Conservation (phyloP, 2,113 vertebrate species). For the Cyphomyrus plagiostoma region DNA sequence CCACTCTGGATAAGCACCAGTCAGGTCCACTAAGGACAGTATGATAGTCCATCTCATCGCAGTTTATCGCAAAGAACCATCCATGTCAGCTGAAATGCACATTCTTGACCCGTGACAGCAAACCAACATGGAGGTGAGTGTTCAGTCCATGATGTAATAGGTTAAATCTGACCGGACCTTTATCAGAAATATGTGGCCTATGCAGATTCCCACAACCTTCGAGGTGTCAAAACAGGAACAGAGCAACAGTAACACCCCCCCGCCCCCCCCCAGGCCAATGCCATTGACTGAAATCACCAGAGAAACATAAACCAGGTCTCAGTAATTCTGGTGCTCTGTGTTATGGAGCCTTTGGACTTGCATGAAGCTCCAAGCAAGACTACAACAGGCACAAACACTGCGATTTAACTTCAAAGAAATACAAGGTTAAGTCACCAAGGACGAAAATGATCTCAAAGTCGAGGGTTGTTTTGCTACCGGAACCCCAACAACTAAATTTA, state of each 20-base stretch:
- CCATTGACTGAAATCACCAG: background rate
- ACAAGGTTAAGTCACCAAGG: background rate
- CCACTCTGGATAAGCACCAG: background rate
- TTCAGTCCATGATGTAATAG: background rate
- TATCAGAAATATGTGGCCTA: background rate
- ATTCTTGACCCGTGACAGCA: background rate
- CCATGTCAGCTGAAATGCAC: background rate
- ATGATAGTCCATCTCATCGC: background rate
- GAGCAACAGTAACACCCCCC: background rate
- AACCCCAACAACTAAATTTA: slow-evolving; percentile 11
- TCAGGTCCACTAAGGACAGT: background rate
- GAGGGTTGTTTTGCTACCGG: background rate
- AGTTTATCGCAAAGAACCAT: background rate
- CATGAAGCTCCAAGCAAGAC: background rate
- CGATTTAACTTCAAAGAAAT: background rate
- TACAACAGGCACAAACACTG: background rate
- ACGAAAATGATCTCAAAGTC: background rate
- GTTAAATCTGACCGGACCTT: background rate
- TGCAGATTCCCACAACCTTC: background rate
- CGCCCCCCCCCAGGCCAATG: background rate
- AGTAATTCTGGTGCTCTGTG: background rate
- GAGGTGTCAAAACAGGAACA: background rate
- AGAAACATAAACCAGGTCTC: background rate
- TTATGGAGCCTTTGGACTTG: background rate
- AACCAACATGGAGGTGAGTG: background rate